Evolutionary conservation across 2,113 vertebrate species (phyloP), one percentile per base, ranked within the genome.

Genomic region (Gymnobelideus leadbeateri): DNA sequence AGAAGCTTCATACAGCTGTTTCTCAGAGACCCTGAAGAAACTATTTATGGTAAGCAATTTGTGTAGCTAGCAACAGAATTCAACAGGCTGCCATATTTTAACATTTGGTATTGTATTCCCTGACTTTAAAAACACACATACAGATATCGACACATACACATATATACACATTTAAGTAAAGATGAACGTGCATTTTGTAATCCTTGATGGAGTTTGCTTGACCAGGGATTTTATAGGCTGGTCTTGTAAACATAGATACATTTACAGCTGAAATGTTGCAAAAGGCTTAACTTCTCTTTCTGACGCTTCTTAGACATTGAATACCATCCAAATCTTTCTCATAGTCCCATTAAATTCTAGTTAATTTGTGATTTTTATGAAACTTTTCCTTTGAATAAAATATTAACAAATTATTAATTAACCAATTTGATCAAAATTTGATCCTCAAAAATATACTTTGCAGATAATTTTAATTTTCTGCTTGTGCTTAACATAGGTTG

Each of bases 1-100:
- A 97, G 96, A 97, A 97, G 94, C 97, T 97, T 93, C n/a, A 6
- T 96, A 94, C 97, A 98, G 97, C 97, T 98, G 98, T 9, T 1
- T 97, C 97, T 97, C 95, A 96, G 95, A 97, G 97, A 96, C 89
- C 93, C 95, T 95, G 96, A 94, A 96, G 96, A 96, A 97, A 89
- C 95, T 98, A 95, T 98, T 98, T 97, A 95, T 97, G 97, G 96
- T 54, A 95, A 89, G 89, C 95, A 51, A 96, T 96, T 97, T 95
- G 93, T 97, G 92, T 91, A 94, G 95, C 96, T 47, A 96, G 95
- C 94, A 97, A 94, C 89, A 96, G 16, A 97, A 97, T 97, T 95
- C 97, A 97, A 95, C 93, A 25, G 77, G 95, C 93, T 57, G 0
- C 91, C 93, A 55, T 61, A 5, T 96, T 57, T 19, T 89, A 97